phyloP scores from a whole-genome alignment of 2,888 invertebrate species.

The Agonopterix heracliana region DNA sequence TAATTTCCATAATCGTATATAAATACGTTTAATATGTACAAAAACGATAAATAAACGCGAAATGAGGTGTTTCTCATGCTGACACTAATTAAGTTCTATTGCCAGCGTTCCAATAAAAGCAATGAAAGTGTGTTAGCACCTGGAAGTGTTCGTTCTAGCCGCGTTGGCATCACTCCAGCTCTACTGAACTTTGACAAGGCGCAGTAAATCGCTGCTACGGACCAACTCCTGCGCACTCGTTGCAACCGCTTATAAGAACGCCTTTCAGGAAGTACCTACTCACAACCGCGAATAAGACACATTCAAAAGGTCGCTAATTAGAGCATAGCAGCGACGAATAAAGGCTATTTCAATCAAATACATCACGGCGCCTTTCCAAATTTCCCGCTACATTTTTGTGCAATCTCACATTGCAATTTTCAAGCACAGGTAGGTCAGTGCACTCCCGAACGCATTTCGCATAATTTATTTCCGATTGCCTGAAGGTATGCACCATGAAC shows the following conservation, averaged over 20 bases:
- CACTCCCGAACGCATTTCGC: constrained; percentile 39
- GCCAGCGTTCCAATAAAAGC: constrained; percentile 29
- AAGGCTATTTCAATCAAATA: constrained; percentile 1
- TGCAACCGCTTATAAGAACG: constrained; percentile 9
- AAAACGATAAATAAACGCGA: constrained; percentile 6
- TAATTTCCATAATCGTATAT: background rate
- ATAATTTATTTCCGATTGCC: constrained; percentile 42
- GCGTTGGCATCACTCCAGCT: constrained; percentile 65
- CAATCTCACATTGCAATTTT: constrained; percentile 20
- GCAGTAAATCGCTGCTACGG: constrained; percentile 45
- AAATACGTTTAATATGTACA: background rate
- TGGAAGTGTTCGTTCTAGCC: constrained; percentile 59
- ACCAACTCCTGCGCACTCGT: constrained; percentile 26
- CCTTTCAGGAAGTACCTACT: constrained; percentile 4
- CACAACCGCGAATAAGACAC: background rate
- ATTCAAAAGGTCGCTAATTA: constrained; percentile 1
- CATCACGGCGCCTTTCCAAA: background rate
- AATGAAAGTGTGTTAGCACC: constrained; percentile 44
- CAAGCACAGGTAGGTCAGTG: constrained; percentile 39
- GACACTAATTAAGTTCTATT: constrained; percentile 27
- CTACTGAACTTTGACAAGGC: constrained; percentile 72
- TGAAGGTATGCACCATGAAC: constrained; percentile 41
- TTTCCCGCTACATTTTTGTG: background rate
- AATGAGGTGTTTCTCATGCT: constrained; percentile 11
- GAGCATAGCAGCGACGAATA: constrained; percentile 1